Percentiles rank a stretch among this genome's conserved stretches.
Evolutionary conservation across 1,140 invertebrate species (phyloP).

Genomic region (Camponotus vicinus): DNA sequence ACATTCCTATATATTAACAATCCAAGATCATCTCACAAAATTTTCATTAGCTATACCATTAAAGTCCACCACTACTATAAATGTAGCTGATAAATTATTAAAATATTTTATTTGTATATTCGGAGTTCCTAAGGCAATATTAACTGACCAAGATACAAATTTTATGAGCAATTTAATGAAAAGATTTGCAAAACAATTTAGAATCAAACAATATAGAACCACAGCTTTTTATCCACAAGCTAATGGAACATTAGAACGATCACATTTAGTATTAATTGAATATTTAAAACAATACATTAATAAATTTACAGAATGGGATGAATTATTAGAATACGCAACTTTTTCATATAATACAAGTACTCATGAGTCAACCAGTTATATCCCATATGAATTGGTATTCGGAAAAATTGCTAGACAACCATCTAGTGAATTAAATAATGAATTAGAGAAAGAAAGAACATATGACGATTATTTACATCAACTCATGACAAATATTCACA

Average conservation of each 20-base stretch:
- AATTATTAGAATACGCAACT: slow-evolving; percentile 79
- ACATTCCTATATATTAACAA: background rate
- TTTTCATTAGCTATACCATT: background rate
- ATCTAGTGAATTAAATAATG: slow-evolving; percentile 6
- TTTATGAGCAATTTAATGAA: slow-evolving; percentile 74
- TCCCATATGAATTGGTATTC: slow-evolving; percentile 77
- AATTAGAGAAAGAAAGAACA: slow-evolving; percentile 5
- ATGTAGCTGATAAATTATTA: slow-evolving; percentile 4
- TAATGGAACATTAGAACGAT: slow-evolving; percentile 80
- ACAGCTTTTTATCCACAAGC: slow-evolving; percentile 77
- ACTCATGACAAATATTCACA: slow-evolving; percentile 47
- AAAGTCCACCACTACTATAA: background rate
- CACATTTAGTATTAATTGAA: slow-evolving; percentile 79
- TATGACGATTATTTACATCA: slow-evolving; percentile 53
- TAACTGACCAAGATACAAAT: slow-evolving; percentile 8
- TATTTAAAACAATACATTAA: slow-evolving; percentile 81
- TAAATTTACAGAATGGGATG: slow-evolving; percentile 80
- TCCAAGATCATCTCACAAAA: background rate
- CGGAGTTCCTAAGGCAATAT: slow-evolving; percentile 3
- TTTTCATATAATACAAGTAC: slow-evolving; percentile 80
- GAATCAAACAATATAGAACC: slow-evolving; percentile 71
- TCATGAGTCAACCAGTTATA: slow-evolving; percentile 74
- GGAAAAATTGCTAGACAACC: slow-evolving; percentile 72
- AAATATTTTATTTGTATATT: slow-evolving; percentile 34
- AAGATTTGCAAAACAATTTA: slow-evolving; percentile 73